Conservation (phyloP, 2,113 vertebrate genomes). For the Telmatochromis brichardi region DNA sequence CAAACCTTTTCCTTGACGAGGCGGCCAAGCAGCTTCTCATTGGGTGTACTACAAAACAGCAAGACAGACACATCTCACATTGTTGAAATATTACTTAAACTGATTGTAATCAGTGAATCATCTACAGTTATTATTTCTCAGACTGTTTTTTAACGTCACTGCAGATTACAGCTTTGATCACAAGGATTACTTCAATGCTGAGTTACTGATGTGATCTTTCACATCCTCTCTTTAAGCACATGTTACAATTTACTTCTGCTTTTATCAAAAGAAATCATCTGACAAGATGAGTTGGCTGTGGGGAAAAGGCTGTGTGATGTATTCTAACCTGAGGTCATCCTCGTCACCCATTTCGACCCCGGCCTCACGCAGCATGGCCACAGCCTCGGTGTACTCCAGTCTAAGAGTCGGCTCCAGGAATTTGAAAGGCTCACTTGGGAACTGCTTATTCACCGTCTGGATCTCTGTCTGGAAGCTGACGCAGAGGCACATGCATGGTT, state of each 20-base stretch:
- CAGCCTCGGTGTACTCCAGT: conserved; percentile 85
- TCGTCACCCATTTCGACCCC: conserved; percentile 97
- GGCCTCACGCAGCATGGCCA: conserved; percentile 90
- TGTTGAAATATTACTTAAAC: not conserved
- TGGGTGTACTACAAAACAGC: conserved; percentile 83
- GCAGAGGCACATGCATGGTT: not conserved
- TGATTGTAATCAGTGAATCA: not conserved
- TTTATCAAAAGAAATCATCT: not conserved
- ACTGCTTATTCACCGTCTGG: conserved; percentile 89
- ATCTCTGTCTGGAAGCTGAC: conserved; percentile 94
- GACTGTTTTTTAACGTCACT: not conserved
- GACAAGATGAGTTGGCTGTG: not conserved
- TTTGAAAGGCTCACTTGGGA: conserved; percentile 91
- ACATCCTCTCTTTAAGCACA: not conserved
- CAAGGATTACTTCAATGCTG: not conserved
- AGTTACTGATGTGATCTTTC: not conserved
- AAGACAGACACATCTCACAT: not conserved
- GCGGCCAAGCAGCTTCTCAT: conserved; percentile 94
- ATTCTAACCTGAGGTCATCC: conserved; percentile 89
- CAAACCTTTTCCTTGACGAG: conserved; percentile 96
- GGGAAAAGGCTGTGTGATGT: not conserved
- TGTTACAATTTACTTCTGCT: not conserved
- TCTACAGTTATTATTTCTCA: not conserved
- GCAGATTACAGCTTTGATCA: not conserved
- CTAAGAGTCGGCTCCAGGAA: conserved; percentile 96